These are phyloP conservation scores for Scaptomyza cyrtandrae DNA, from an alignment of 2,888 invertebrate species.

Conservation along the genomic window DNA sequence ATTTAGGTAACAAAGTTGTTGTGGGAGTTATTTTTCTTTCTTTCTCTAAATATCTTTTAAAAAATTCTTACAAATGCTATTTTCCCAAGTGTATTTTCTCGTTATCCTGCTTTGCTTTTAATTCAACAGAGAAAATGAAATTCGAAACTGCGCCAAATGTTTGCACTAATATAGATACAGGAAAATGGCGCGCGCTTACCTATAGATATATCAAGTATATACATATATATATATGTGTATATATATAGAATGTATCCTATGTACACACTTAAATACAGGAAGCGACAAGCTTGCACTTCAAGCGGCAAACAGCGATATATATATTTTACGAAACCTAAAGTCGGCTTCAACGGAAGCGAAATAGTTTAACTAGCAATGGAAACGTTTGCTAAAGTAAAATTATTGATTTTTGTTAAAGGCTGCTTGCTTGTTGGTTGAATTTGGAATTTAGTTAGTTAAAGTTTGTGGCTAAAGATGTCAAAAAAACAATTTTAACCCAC, in stretches of 20 bases:
- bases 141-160: conserved; percentile 65
- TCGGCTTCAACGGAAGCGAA: conserved; percentile 26
- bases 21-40: no score
- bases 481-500: conserved; percentile 26
- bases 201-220: background rate
- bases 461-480: conserved; percentile 1
- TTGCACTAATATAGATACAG: conserved; percentile 27
- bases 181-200: conserved; percentile 21
- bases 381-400: conserved; percentile 48
- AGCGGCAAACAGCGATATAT: background rate
- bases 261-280: conserved; percentile 4
- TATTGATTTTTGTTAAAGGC: conserved; percentile 61
- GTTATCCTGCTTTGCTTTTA: conserved; percentile 49
- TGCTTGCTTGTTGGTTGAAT: conserved; percentile 2
- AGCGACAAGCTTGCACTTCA: conserved; percentile 10
- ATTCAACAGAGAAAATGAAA: conserved; percentile 62
- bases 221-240: background rate
- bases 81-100: conserved; percentile 5
- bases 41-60: background rate
- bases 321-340: conserved; percentile 11
- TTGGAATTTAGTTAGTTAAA: background rate
- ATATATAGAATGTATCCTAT: background rate
- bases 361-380: conserved; percentile 17
- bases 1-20: background rate
- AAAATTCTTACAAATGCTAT: background rate